Conservation (phyloP, 2,797 vertebrate genomes). For the Ctenosaura bakeri region DNA sequence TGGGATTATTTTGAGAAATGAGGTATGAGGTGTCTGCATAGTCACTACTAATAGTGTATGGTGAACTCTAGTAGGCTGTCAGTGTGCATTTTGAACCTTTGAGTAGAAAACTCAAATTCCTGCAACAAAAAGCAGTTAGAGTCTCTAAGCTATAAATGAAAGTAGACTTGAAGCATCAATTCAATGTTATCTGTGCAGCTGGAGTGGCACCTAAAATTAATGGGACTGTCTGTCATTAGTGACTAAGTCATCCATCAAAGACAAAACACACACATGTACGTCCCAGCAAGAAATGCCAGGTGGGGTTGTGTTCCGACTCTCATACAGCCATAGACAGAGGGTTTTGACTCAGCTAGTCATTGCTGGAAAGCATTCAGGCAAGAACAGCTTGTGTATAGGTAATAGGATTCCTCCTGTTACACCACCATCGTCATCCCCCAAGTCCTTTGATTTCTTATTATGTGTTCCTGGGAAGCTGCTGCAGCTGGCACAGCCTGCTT, state of each 20-base stretch:
- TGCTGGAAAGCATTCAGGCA: neutral
- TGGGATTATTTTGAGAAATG: neutral
- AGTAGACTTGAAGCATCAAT: neutral
- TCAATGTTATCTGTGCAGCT: neutral
- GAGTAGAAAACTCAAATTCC: neutral
- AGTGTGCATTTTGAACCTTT: neutral
- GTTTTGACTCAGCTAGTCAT: neutral
- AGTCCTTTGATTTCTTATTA: neutral
- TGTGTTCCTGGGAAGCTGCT: neutral
- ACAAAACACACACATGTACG: neutral
- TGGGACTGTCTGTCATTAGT: neutral
- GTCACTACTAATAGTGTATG: neutral
- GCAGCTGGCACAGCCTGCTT: slow-evolving; percentile 3
- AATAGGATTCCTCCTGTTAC: neutral
- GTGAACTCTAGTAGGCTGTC: neutral
- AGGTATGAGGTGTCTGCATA: neutral
- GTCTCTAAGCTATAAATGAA: neutral
- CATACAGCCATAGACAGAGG: neutral
- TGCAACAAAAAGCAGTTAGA: neutral
- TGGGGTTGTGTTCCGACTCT: neutral
- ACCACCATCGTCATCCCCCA: no score
- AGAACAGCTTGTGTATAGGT: slow-evolving; percentile 21
- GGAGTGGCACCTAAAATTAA: slow-evolving; percentile 28
- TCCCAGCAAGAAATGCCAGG: slow-evolving; percentile 33
- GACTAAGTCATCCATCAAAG: slow-evolving; percentile 34